Conservation (phyloP, 2,797 vertebrate genomes). For the Lemur catta region DNA sequence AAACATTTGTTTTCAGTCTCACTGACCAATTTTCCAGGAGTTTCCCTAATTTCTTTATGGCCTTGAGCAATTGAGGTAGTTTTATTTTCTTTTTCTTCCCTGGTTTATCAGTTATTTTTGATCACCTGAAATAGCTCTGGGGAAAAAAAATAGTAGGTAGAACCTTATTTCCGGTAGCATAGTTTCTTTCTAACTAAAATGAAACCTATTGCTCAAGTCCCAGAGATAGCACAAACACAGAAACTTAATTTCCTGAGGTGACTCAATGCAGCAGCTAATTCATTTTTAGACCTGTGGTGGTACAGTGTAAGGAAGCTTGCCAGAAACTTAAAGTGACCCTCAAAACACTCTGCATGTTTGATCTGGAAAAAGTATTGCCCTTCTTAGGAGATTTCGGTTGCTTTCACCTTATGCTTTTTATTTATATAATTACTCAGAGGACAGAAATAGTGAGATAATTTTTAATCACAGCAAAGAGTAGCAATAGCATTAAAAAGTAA, state of each 20-base stretch:
- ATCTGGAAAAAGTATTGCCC: background rate
- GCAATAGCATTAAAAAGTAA: constrained; percentile 50
- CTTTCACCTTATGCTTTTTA: constrained; percentile 8
- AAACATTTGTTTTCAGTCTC: constrained; percentile 23
- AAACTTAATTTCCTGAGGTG: constrained; percentile 67
- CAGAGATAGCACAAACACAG: constrained; percentile 53
- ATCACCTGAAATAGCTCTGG: constrained; percentile 22
- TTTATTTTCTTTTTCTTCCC: constrained; percentile 48
- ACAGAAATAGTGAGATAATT: constrained; percentile 50
- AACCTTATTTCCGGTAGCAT: constrained; percentile 51
- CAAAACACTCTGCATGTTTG: background rate
- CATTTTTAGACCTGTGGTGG: constrained; percentile 6
- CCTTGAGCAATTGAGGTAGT: background rate
- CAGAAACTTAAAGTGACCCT: constrained; percentile 43
- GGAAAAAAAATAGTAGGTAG: background rate
- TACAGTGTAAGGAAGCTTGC: background rate
- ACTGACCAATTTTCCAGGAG: background rate
- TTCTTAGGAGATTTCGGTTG: background rate
- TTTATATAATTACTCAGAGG: background rate
- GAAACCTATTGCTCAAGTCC: constrained; percentile 65
- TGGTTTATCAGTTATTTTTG: constrained; percentile 59
- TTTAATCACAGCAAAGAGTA: constrained; percentile 43
- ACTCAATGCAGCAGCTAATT: constrained; percentile 36
- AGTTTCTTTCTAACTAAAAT: constrained; percentile 60
- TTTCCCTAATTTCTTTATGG: constrained; percentile 31